Evolutionary conservation across 2,888 invertebrate species (phyloP).

Genomic region (Campopleginae sp.): DNA sequence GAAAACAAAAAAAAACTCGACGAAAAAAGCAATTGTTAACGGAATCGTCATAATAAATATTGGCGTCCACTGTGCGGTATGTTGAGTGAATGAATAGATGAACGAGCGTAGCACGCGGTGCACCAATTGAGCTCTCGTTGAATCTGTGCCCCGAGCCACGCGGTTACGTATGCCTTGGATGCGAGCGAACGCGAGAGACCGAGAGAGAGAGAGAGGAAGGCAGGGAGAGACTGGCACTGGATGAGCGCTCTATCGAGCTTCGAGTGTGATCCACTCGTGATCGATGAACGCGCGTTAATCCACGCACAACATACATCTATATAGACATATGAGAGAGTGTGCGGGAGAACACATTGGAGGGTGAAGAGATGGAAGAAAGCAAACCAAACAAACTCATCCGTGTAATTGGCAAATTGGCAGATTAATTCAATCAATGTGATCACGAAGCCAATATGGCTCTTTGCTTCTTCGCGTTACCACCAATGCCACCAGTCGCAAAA

Average conservation of each 20-base stretch:
- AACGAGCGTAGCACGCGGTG: slow-evolving; percentile 75
- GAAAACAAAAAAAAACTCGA: too few species aligned
- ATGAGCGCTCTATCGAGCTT: slow-evolving; percentile 62
- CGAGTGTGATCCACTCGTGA: slow-evolving; percentile 76
- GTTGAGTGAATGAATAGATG: too few species aligned
- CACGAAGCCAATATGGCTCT: slow-evolving; percentile 63
- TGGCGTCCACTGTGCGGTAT: not conserved
- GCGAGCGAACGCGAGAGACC: slow-evolving; percentile 46
- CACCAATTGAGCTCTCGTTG: slow-evolving; percentile 84
- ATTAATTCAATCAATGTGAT: slow-evolving; percentile 83
- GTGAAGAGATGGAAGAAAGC: slow-evolving; percentile 74
- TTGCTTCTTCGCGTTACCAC: slow-evolving; percentile 45
- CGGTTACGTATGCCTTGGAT: slow-evolving; percentile 78
- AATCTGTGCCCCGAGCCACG: slow-evolving; percentile 83
- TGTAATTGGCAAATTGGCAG: slow-evolving; percentile 84
- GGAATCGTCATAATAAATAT: not conserved
- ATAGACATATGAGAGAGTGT: slow-evolving; percentile 9
- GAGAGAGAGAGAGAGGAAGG: slow-evolving; percentile 18
- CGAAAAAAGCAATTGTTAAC: not conserved
- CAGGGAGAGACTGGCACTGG: slow-evolving; percentile 60
- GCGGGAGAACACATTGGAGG: slow-evolving; percentile 46
- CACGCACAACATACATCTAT: slow-evolving; percentile 11
- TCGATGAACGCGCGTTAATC: slow-evolving; percentile 75
- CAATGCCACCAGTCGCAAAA: slow-evolving; percentile 45
- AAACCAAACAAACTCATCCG: slow-evolving; percentile 83